Evolutionary conservation across 2,113 vertebrate species (phyloP), one percentile per base, ranked within the genome.

Genomic region (Rhynchopsitta pachyrhyncha): DNA sequence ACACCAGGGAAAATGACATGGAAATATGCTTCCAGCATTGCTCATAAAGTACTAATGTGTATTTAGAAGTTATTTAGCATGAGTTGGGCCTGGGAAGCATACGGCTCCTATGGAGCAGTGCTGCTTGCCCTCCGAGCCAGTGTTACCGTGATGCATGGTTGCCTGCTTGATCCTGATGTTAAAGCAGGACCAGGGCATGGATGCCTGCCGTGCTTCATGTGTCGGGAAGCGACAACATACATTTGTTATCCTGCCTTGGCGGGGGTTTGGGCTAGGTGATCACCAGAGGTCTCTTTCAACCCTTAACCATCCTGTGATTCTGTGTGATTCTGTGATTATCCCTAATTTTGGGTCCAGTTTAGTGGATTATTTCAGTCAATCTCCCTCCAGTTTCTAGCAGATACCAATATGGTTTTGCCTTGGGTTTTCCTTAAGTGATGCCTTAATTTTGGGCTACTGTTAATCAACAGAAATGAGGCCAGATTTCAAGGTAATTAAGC

Each of bases 131-230:
- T 22, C 31, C 2, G 37, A 70, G 29, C 33, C 57, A 10, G 23
- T 19, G 35, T 20, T 3, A 1, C n/a, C 1, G 1, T 0, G 0
- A 10, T 1, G 25, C 0, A 24, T 5, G 1, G 13, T 4, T 13
- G 0, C 15, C 42, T 29, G 27, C 42, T 35, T 6, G 31, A 55
- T 47, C 14, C 59, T 0, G 0, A 1, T 2, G 25, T 10, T 20
- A 63, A 17, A 31, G 42, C 52, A 31, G 63, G 35, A 6, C 1
- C 0, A 0, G 41, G 37, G 25, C 27, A 6, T 3, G 66, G 49
- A 5, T 12, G 6, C 28, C 41, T 46, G 37, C 73, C 50, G 47
- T 25, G 50, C 52, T 27, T 66, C 50, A 0, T 1, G 41, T 28
- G 49, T 29, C 6, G 1, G n/a, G 17, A 44, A 27, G 19, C 3